Evolutionary conservation across 53 echinoderm and acorn worm species (phyloP).

Genomic region (Temnopleurus reevesii): DNA sequence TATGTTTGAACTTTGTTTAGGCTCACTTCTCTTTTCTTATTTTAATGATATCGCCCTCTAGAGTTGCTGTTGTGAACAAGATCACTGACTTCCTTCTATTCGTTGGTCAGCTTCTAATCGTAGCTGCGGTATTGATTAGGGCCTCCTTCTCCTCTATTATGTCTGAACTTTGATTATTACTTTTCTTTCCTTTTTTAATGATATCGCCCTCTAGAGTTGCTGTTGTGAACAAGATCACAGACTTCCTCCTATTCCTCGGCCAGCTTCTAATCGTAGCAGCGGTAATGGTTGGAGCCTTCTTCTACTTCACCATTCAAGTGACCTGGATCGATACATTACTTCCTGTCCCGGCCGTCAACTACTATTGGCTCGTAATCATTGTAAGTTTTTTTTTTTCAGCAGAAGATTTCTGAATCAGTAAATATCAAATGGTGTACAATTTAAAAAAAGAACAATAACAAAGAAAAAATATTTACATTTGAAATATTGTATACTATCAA

Average conservation of each 20-base stretch:
- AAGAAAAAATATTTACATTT: too few relatives aligned
- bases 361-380: conserved; percentile 95
- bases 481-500: too few relatives aligned
- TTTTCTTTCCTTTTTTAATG: neutral
- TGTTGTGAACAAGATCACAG: conserved; percentile 94
- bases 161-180: neutral
- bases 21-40: too few relatives aligned
- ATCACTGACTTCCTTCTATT: conserved; percentile 82
- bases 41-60: conserved; percentile 51
- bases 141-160: neutral
- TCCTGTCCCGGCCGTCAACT: conserved; percentile 81
- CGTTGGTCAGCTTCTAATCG: conserved; percentile 77
- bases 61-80: conserved; percentile 92
- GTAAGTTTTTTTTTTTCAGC: too few relatives aligned
- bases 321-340: conserved; percentile 66
- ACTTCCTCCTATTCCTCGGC: conserved; percentile 85
- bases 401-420: too few relatives aligned
- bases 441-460: too few relatives aligned
- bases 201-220: conserved; percentile 71
- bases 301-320: conserved; percentile 82
- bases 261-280: conserved; percentile 66
- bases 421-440: too few relatives aligned
- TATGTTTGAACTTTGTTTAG: too few relatives aligned
- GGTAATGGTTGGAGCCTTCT: conserved; percentile 76
- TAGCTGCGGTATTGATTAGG: conserved; percentile 59